Conservation (phyloP, 1,140 invertebrate species). For the Temnothorax nylanderi region DNA sequence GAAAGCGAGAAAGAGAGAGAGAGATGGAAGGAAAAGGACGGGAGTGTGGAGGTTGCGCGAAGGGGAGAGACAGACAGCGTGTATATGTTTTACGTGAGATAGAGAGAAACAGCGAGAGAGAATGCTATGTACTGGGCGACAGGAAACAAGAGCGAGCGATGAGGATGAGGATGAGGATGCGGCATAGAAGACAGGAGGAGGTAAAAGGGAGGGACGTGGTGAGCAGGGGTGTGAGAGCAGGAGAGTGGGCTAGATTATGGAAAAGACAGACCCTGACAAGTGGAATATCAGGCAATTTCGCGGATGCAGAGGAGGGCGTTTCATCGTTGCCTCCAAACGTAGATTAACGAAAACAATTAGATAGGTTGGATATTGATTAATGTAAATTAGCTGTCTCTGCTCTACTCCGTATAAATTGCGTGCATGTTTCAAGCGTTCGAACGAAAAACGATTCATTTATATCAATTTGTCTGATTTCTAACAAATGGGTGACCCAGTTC, state of each 20-base stretch:
- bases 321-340: not conserved
- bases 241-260: conserved; percentile 34
- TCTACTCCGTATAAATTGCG: not conserved
- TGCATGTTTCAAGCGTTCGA: not conserved
- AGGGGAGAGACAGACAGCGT: conserved; percentile 51
- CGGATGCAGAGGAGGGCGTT: not conserved
- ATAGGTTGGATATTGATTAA: not conserved
- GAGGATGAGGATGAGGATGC: conserved; percentile 26
- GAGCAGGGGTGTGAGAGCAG: conserved; percentile 3
- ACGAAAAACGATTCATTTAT: not conserved
- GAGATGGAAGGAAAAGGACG: conserved; percentile 36
- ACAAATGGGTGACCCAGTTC: not conserved
- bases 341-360: conserved; percentile 6
- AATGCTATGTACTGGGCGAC: conserved; percentile 24
- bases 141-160: conserved; percentile 67
- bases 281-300: conserved; percentile 32
- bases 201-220: conserved; percentile 31
- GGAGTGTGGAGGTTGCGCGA: conserved; percentile 12
- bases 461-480: conserved; percentile 1
- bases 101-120: conserved; percentile 65
- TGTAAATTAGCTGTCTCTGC: not conserved
- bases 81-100: conserved; percentile 23
- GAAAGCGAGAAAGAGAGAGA: conserved; percentile 21
- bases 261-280: conserved; percentile 28
- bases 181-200: conserved; percentile 27